Base-by-base conservation (phyloP, 2,797 vertebrate genomes). In the Labroides dimidiatus region DNA sequence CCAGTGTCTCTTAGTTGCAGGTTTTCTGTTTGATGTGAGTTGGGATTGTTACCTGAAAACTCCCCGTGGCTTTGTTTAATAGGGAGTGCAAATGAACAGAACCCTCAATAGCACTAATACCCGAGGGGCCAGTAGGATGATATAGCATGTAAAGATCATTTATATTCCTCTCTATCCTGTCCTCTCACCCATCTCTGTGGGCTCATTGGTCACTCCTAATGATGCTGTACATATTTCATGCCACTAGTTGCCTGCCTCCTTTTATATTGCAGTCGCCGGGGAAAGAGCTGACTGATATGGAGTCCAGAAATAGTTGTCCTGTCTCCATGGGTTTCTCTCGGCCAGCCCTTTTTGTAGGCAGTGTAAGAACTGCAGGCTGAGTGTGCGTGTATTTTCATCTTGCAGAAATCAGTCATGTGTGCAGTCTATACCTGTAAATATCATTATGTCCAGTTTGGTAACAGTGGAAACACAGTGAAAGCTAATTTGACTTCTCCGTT, bases 141-240 rank as follows among this genome's bases (percentile, higher is more conserved):
- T 20, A 47, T 8, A 45, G 56, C 56, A 23, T 53, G 21, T 58
- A 50, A 62, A 72, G 49, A 72, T 64, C 19, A 24, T 24, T 45
- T 56, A 47, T 14, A 9, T 6, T 11, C 59, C 12, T n/a, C 12
- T 64, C 5, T 44, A 6, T n/a, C 1, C 14, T 43, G 48, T 41
- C 10, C 3, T 14, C 62, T 39, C 50, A 16, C 43, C 14, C n/a
- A 13, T 66, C 44, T 63, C 61, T 1, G 7, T 17, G 19, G 72
- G 64, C 45, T 64, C 17, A 12, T 67, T 68, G 77, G 73, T 81
- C 78, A 57, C 49, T 67, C 54, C 64, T 86, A 84, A 82, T 77
- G 82, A 87, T 54, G 70, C 68, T 57, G 58, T 70, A 44, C 79
- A 88, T 86, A 84, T 87, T 86, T 91, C 78, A 86, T 84, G 68